These are phyloP conservation scores for Chrysomela aeneicollis DNA, from an alignment of 2,888 invertebrate genomes.

Conservation along the genomic window DNA sequence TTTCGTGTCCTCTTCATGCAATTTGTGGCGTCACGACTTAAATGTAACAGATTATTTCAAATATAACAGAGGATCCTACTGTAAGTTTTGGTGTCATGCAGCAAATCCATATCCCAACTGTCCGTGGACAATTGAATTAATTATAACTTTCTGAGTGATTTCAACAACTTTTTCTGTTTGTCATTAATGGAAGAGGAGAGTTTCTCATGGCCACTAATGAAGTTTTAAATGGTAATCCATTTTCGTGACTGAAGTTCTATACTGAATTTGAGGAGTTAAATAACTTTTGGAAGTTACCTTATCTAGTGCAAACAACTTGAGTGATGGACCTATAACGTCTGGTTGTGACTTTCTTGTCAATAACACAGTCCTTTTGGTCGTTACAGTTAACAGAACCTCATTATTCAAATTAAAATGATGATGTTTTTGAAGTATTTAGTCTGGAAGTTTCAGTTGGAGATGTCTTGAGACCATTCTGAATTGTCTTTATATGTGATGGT, in stretches of 20 bases:
- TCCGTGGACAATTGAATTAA: too few species aligned
- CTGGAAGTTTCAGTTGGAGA: too few species aligned
- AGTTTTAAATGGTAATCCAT: conserved; percentile 48
- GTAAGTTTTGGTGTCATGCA: too few species aligned
- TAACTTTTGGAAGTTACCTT: conserved; percentile 40
- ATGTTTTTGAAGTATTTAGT: not conserved
- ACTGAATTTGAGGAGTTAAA: conserved; percentile 46
- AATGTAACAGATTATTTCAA: too few species aligned
- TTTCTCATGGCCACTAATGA: conserved; percentile 39
- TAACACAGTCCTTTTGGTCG: not conserved
- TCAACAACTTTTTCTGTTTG: conserved; percentile 37
- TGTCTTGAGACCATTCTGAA: too few species aligned
- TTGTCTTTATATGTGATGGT: too few species aligned
- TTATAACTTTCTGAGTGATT: too few species aligned
- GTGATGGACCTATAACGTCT: not conserved
- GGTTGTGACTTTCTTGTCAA: not conserved
- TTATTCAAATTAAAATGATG: not conserved
- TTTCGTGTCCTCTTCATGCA: too few species aligned
- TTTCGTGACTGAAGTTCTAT: conserved; percentile 42
- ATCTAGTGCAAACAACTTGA: conserved; percentile 22
- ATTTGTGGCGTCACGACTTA: too few species aligned
- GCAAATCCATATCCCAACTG: too few species aligned
- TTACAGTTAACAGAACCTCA: too few species aligned
- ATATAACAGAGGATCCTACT: too few species aligned
- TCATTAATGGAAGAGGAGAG: conserved; percentile 44